Percentiles rank a stretch among this genome's conserved stretches.
These are phyloP conservation scores for Amiota minor DNA, from an alignment of 2,888 invertebrate genomes.

Conservation along the genomic window DNA sequence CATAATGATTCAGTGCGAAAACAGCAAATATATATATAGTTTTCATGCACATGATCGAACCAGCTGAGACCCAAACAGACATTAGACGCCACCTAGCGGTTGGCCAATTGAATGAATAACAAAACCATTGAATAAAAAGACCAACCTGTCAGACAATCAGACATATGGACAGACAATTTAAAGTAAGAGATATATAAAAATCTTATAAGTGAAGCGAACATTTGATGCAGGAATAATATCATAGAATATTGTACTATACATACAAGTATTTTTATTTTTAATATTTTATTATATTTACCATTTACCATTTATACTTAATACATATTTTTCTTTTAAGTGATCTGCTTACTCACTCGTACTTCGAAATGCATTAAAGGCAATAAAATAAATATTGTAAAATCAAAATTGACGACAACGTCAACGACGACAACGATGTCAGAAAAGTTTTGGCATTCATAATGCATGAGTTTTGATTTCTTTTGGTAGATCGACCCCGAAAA, in stretches of 20 bases:
- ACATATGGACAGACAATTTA: conserved; percentile 29
- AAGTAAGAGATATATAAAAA: too few relatives aligned
- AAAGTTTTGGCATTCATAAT: conserved; percentile 68
- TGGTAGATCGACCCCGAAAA: conserved; percentile 19
- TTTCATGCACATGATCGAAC: conserved; percentile 28
- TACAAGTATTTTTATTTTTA: conserved; percentile 12
- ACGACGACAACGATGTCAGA: conserved; percentile 49
- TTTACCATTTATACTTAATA: too few relatives aligned
- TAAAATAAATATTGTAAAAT: conserved; percentile 62
- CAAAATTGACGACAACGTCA: conserved; percentile 61
- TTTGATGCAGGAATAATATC: too few relatives aligned
- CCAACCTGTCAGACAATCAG: conserved; percentile 62
- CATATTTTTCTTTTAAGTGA: too few relatives aligned
- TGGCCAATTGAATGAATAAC: conserved; percentile 31
- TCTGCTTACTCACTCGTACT: conserved; percentile 16
- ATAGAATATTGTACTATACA: not conserved
- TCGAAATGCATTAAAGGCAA: conserved; percentile 62
- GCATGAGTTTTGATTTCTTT: conserved; percentile 66
- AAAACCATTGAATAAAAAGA: conserved; percentile 39
- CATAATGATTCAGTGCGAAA: conserved; percentile 65
- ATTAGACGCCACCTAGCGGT: conserved; percentile 61
- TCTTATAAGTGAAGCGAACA: too few relatives aligned
- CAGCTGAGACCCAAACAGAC: conserved; percentile 18
- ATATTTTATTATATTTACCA: not conserved
- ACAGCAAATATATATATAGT: conserved; percentile 48